Base-by-base conservation (phyloP, 1,140 invertebrate genomes). In the Musca vetustissima region DNA sequence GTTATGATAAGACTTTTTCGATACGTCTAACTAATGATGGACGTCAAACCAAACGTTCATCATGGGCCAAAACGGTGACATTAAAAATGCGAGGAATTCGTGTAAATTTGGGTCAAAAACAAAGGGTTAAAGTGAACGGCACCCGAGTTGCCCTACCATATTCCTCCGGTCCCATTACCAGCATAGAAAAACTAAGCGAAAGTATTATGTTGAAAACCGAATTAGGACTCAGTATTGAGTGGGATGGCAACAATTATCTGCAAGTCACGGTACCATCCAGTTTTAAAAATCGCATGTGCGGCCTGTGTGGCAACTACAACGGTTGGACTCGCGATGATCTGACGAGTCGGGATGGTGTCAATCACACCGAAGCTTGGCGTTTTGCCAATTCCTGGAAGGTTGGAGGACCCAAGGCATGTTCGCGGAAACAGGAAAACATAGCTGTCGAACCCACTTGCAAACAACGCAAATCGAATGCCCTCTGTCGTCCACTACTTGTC, bases 261-360 rank as follows among this genome's bases (percentile, higher is more conserved):
- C 95, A 98, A 84, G 90, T 98, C 1, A 90, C 91, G 0, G 93
- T 93, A 13, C 92, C 94, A 0, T 89, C 91, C 15, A 84, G 84
- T 1, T 95, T 90, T 80, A 93, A 94, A 78, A 87, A 88, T 17
- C 87, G 89, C 70, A 76, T 96, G 15, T 97, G 95, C 76, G 96
- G 96, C 22, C 83, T 98, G 0, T 98, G 96, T 78, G 96, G 96
- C 0, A 98, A 98, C 81, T 98, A 93, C 83, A 98, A 96, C 82
- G 89, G 88, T 11, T 83, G 91, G 4, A 87, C 89, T 0, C 87
- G 91, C 68, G 92, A 94, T 71, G 90, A 92, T 76, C 85, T 93
- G 73, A 89, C 85, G 49, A 89, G 89, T 4, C 86, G 90, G 59
- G 86, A 89, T 72, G 92, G 93, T 0, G 84, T 84, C 57, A 74